Percentiles rank a stretch among this genome's conserved stretches.
Evolutionary conservation across 2,113 vertebrate genomes (phyloP).

Genomic region (Hiodon alosoides): DNA sequence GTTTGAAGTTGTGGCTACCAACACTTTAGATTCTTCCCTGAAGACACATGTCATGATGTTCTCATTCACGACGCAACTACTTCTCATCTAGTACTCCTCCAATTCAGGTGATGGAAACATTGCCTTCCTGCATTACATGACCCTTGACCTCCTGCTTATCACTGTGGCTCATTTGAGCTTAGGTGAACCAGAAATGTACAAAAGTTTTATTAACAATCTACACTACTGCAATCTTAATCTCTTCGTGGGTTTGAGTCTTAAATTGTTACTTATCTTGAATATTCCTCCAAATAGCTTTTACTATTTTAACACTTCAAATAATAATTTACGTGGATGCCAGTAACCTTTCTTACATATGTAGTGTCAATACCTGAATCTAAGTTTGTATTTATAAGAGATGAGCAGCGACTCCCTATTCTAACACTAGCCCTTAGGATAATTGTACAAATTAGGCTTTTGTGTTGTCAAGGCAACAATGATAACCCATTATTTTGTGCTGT

Average conservation of each 20-base stretch:
- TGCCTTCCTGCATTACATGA: no score
- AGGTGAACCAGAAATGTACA: no score
- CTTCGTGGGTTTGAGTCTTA: neutral
- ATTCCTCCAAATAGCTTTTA: neutral
- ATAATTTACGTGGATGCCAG: neutral
- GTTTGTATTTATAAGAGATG: conserved; percentile 12
- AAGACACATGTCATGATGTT: no score
- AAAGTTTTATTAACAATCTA: no score
- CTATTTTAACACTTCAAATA: conserved; percentile 2
- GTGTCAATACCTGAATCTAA: neutral
- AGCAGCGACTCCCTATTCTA: conserved; percentile 37
- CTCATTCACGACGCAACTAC: no score
- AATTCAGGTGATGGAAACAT: no score
- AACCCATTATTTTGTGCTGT: conserved; percentile 61
- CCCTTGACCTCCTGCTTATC: no score
- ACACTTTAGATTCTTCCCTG: no score
- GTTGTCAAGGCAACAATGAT: conserved; percentile 67
- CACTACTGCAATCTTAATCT: neutral
- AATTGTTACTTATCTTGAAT: neutral
- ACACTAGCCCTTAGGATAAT: conserved; percentile 48
- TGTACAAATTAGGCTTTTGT: conserved; percentile 56
- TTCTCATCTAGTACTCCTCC: no score
- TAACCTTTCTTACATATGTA: neutral
- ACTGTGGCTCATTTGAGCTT: no score
- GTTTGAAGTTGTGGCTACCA: no score